Evolutionary conservation across 2,888 invertebrate species (phyloP).

Genomic region (Rhagonycha fulva): DNA sequence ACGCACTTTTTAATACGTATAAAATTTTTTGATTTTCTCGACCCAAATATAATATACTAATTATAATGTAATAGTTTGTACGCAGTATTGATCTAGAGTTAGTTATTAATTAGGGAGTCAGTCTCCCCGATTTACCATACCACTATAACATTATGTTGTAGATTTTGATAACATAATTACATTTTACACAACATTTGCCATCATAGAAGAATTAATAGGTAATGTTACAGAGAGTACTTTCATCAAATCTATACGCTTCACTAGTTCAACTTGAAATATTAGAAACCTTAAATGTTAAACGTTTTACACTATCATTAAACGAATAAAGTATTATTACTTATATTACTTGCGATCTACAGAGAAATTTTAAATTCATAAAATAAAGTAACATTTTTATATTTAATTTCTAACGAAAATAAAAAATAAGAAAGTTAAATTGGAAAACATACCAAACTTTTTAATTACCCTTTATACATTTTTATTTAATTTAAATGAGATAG

Average conservation of each 20-base stretch:
- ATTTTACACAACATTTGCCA: not conserved
- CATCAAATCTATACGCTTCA: not conserved
- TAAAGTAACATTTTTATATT: not conserved
- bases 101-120: no score
- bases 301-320: not conserved
- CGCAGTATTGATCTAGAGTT: not conserved
- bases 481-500: not conserved
- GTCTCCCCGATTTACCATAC: not conserved
- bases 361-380: not conserved
- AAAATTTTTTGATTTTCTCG: not conserved
- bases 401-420: not conserved
- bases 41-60: not conserved
- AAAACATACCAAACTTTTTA: not conserved
- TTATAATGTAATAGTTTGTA: not conserved
- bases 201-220: not conserved
- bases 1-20: not conserved
- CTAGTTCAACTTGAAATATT: not conserved
- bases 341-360: not conserved
- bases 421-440: not conserved
- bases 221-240: not conserved
- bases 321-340: not conserved
- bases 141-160: not conserved
- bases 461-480: not conserved
- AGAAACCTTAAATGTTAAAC: not conserved
- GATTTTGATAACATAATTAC: not conserved